phyloP scores from a whole-genome alignment of 2,113 vertebrate genomes.

The Eptesicus fuscus region DNA sequence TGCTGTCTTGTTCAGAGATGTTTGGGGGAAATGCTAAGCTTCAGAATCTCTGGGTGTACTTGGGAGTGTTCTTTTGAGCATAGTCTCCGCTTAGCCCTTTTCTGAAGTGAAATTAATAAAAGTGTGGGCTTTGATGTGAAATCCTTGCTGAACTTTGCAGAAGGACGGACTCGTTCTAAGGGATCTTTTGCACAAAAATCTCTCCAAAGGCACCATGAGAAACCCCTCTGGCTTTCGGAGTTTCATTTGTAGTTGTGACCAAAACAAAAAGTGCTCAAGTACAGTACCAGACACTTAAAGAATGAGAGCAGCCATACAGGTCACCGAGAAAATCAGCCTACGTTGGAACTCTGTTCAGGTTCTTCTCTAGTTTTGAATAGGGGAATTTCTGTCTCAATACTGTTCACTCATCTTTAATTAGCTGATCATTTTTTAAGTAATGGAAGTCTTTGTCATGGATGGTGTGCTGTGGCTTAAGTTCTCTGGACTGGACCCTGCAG shows the following conservation, averaged over 20 bases:
- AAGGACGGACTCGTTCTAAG: not conserved
- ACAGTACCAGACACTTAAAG: not conserved
- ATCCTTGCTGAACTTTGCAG: not conserved
- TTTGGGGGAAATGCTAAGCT: not conserved
- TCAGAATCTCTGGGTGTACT: not conserved
- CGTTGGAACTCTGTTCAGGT: not conserved
- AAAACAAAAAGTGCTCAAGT: slow-evolving; percentile 10
- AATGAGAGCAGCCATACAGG: not conserved
- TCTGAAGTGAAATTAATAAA: not conserved
- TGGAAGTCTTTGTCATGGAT: not conserved
- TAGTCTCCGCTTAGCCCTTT: not conserved
- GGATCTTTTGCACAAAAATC: not conserved
- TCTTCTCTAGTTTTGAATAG: not conserved
- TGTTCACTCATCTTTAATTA: not conserved
- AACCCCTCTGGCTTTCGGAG: not conserved
- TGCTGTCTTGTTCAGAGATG: not conserved
- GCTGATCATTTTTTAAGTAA: not conserved
- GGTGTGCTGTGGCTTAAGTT: slow-evolving; percentile 8
- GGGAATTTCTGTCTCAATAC: not conserved
- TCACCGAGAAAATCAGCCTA: not conserved
- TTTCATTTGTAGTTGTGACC: not conserved
- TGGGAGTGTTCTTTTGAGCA: not conserved
- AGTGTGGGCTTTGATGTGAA: not conserved
- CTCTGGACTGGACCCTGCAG: slow-evolving; percentile 48
- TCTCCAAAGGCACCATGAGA: not conserved